phyloP scores from a whole-genome alignment of 2,797 vertebrate species.

The Neoniphon sammara region DNA sequence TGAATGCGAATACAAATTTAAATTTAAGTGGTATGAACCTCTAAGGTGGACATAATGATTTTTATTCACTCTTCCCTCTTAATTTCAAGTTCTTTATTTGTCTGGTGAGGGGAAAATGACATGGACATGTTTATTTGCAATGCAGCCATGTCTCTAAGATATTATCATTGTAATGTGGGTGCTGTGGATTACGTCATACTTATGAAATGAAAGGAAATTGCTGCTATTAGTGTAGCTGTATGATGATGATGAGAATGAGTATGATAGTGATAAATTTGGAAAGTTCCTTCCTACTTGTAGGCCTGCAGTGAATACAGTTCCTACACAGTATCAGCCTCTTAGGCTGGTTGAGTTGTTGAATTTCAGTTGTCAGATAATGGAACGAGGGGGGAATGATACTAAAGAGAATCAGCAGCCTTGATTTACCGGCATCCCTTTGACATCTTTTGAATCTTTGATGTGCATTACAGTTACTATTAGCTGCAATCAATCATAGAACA shows the following conservation, averaged over 20 bases:
- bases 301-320: constrained; percentile 14
- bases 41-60: background rate
- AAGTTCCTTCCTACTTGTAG: background rate
- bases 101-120: constrained; percentile 33
- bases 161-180: constrained; percentile 62
- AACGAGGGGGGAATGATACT: background rate
- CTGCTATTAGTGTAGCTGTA: constrained; percentile 60
- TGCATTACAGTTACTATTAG: background rate
- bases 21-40: background rate
- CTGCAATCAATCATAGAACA: background rate
- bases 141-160: constrained; percentile 67
- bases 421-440: constrained; percentile 9
- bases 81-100: constrained; percentile 2
- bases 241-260: constrained; percentile 43
- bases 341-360: background rate
- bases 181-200: constrained; percentile 66
- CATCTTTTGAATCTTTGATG: background rate
- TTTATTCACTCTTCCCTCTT: background rate
- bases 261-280: constrained; percentile 1
- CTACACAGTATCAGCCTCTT: background rate
- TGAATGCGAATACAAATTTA: background rate
- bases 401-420: constrained; percentile 14
- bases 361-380: background rate
- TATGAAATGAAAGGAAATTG: constrained; percentile 74
- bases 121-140: constrained; percentile 58